These are phyloP conservation scores for Polyploca ridens DNA, from an alignment of 2,888 invertebrate species.

Conservation along the genomic window DNA sequence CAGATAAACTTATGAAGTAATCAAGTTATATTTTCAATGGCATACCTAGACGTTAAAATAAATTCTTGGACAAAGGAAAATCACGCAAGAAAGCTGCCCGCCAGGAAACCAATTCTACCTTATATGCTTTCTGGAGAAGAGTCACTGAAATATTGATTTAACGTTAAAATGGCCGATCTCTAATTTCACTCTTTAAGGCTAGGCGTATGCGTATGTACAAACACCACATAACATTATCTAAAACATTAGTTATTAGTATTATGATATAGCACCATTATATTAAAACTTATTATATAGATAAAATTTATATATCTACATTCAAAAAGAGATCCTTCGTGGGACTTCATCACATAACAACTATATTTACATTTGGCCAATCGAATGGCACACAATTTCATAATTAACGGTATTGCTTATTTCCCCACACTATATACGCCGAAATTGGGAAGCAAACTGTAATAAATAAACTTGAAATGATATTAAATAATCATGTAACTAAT, in stretches of 20 bases:
- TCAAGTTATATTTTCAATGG: too few species aligned
- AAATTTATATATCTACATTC: slow-evolving; percentile 28
- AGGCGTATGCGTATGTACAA: neutral
- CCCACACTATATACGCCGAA: neutral
- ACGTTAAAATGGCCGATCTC: neutral
- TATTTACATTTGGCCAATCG: slow-evolving; percentile 25
- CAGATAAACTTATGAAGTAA: too few species aligned
- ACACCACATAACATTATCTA: slow-evolving; percentile 8
- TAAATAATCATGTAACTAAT: neutral
- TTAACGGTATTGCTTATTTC: slow-evolving; percentile 6
- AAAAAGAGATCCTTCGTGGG: slow-evolving; percentile 35
- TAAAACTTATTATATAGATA: slow-evolving; percentile 24
- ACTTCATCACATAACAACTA: slow-evolving; percentile 24
- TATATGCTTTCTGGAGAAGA: neutral
- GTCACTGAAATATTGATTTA: neutral
- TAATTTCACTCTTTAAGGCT: too few species aligned
- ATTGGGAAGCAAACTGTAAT: neutral
- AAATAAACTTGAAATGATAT: neutral
- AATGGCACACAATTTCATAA: slow-evolving; percentile 25
- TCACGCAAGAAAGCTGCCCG: too few species aligned
- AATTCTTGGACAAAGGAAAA: too few species aligned
- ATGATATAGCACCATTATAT: slow-evolving; percentile 40
- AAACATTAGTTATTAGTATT: slow-evolving; percentile 8
- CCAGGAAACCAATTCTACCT: too few species aligned
- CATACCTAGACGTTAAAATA: too few species aligned